Evolutionary conservation across 2,888 invertebrate species (phyloP), one percentile per base, ranked within the genome.

Genomic region (Phania funesta): DNA sequence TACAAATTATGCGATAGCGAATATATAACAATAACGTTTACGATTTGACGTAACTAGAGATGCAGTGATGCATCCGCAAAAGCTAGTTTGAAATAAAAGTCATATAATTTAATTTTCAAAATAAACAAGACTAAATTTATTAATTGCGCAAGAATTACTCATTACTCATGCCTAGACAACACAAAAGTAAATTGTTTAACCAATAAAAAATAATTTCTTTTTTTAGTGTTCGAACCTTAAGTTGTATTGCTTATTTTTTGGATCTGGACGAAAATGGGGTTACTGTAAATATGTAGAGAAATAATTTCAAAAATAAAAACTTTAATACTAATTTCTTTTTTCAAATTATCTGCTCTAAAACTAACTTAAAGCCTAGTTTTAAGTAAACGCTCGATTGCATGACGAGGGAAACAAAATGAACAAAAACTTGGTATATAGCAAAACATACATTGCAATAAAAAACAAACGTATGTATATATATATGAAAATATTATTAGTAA

Each of bases 341-440:
- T 35, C 52, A 16, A 60, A 67, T 32, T 35, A 24, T 62, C 22
- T 62, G 11, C 18, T 54, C 13, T 16, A 54, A 56, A 46, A 46
- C 52, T 64, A 65, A 50, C 50, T 71, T 71, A 71, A 38, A 41
- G 44, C 38, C 70, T 78, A 71, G 48, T 18, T 58, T 65, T 71
- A 78, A 65, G 56, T 71, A 71, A 78, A 71, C 50, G n/a, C 22
- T n/a, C n/a, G n/a, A n/a, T n/a, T n/a, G n/a, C n/a, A 46, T 54
- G n/a, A 56, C 32, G 26, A 41, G 41, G 35, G 50, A 52, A 62
- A 48, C 41, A 48, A 64, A 64, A 70, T 64, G 48, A 78, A 71
- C 70, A 71, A 70, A 24, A 16, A 22, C 41, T 44, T 44, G 22
- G n/a, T 29, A 73, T 13, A 1, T 26, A 56, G 6, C 20, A 58